Conservation (phyloP, 2,113 vertebrate genomes). For the Proteles cristata region DNA sequence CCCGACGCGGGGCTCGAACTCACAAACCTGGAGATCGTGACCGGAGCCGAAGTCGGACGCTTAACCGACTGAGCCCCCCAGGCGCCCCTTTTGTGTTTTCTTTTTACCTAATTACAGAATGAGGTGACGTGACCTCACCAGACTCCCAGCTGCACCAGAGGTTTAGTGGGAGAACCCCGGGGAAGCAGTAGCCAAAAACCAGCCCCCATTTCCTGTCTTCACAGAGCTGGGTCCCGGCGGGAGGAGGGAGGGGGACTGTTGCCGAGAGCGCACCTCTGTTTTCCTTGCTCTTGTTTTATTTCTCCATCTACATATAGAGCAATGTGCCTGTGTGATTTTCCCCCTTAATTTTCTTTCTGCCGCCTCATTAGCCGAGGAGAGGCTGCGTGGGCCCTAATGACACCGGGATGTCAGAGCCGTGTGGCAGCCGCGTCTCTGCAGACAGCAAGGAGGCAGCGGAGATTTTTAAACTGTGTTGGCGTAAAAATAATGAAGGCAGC, state of each 20-base stretch:
- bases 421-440: slow-evolving; percentile 60
- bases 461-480: slow-evolving; percentile 74
- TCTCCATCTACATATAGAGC: slow-evolving; percentile 65
- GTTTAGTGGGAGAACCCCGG: neutral
- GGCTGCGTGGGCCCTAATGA: slow-evolving; percentile 61
- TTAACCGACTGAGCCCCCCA: too few species aligned
- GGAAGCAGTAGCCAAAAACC: slow-evolving; percentile 3
- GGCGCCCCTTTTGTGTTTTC: too few species aligned
- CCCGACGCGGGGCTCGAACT: too few species aligned
- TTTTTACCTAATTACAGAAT: neutral
- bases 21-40: too few species aligned
- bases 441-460: slow-evolving; percentile 60
- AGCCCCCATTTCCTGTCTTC: neutral
- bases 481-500: slow-evolving; percentile 78
- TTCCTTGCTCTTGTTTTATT: slow-evolving; percentile 37
- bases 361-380: slow-evolving; percentile 80
- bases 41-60: too few species aligned
- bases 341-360: slow-evolving; percentile 82
- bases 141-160: rapidly evolving
- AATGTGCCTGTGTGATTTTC: slow-evolving; percentile 64
- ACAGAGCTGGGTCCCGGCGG: rapidly evolving
- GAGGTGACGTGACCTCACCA: neutral
- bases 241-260: rapidly evolving
- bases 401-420: slow-evolving; percentile 64
- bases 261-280: neutral